Conservation (phyloP, 2,797 vertebrate genomes). For the Ceryle rudis region DNA sequence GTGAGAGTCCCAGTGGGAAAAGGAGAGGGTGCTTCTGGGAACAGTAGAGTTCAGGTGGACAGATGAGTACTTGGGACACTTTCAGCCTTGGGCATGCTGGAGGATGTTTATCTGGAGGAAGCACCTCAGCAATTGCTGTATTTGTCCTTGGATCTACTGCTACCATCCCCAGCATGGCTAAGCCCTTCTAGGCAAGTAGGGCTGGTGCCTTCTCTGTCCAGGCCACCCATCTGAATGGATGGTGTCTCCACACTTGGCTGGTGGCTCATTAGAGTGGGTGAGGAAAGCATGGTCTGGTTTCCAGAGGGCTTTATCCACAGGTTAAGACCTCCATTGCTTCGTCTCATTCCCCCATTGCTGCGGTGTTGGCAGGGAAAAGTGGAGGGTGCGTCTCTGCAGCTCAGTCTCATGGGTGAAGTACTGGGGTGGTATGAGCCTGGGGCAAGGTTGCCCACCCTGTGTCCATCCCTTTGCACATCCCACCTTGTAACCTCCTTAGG, state of each 20-base stretch:
- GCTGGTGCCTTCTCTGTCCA: neutral
- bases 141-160: neutral
- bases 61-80: neutral
- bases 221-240: neutral
- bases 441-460: accelerated
- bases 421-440: neutral
- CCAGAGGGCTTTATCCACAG: neutral
- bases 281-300: neutral
- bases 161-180: neutral
- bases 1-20: neutral
- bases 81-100: neutral
- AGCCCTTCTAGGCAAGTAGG: neutral
- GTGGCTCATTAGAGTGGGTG: neutral
- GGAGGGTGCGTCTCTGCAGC: accelerated
- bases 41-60: neutral
- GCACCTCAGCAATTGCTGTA: neutral
- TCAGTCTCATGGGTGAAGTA: neutral
- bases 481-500: neutral
- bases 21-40: neutral
- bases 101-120: neutral
- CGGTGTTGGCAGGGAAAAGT: accelerated
- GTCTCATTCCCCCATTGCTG: accelerated
- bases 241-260: accelerated
- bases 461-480: neutral
- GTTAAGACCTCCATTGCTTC: neutral